Evolutionary conservation across 1,140 invertebrate genomes (phyloP).

Genomic region (Drosophila baimaii): DNA sequence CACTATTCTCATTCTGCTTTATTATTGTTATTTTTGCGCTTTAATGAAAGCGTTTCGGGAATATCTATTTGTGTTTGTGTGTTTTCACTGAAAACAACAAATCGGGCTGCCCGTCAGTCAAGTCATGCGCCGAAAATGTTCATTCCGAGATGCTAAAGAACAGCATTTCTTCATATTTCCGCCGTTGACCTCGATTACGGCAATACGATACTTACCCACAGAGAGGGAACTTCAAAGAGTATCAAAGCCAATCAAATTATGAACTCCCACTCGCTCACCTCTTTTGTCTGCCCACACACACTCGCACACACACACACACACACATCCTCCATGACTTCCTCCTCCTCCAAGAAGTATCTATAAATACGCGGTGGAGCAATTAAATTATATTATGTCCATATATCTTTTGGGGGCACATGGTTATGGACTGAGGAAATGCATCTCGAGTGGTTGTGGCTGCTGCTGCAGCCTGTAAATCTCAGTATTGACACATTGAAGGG

Average conservation of each 20-base stretch:
- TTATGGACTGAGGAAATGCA: conserved; percentile 41
- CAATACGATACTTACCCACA: conserved; percentile 8
- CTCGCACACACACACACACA: not conserved
- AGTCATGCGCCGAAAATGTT: conserved; percentile 26
- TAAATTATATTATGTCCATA: conserved; percentile 73
- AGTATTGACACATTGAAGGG: conserved; percentile 64
- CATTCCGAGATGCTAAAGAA: conserved; percentile 6
- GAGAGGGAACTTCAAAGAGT: conserved; percentile 25
- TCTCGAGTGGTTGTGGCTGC: conserved; percentile 53
- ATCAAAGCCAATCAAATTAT: conserved; percentile 27
- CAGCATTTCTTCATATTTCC: conserved; percentile 27
- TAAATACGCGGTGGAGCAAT: conserved; percentile 54
- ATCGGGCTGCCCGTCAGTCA: conserved; percentile 15
- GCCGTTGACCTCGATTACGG: conserved; percentile 31
- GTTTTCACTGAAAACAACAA: conserved; percentile 40
- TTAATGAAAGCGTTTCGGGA: conserved; percentile 44
- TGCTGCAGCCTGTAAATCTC: conserved; percentile 57
- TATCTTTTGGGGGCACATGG: conserved; percentile 25
- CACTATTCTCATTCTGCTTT: conserved; percentile 10
- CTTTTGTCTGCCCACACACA: conserved; percentile 21
- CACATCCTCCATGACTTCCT: conserved; percentile 14
- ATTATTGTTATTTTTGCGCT: conserved; percentile 55
- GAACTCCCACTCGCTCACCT: conserved; percentile 43
- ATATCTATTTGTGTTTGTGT: conserved; percentile 19
- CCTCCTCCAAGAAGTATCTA: conserved; percentile 25